Percentiles rank a stretch among this genome's conserved stretches.
These are phyloP conservation scores for Oryzias sinensis DNA, from an alignment of 2,797 vertebrate species.

Conservation along the genomic window DNA sequence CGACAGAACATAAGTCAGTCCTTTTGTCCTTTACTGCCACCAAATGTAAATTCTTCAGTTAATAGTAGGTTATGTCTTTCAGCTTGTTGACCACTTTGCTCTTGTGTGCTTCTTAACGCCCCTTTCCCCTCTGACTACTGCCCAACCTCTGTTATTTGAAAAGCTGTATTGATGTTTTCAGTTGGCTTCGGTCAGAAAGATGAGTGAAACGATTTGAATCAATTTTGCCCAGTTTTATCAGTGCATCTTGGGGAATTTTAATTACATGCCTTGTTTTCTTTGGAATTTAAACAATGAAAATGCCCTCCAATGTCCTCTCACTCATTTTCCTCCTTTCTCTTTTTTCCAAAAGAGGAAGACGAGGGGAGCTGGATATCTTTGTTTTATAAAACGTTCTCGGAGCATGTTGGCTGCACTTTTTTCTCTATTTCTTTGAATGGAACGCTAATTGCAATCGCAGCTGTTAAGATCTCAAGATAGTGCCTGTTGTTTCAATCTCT, in stretches of 20 bases:
- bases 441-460: constrained; percentile 53
- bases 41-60: constrained; percentile 31
- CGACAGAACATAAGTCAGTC: constrained; percentile 38
- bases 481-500: constrained; percentile 43
- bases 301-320: constrained; percentile 68
- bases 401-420: constrained; percentile 52
- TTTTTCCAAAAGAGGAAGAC: constrained; percentile 33
- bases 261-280: constrained; percentile 78
- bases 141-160: constrained; percentile 52
- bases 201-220: constrained; percentile 77
- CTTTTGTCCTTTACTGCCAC: constrained; percentile 30
- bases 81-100: constrained; percentile 42
- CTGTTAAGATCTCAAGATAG: constrained; percentile 42
- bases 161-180: constrained; percentile 71
- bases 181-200: constrained; percentile 59
- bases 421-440: constrained; percentile 45
- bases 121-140: background rate
- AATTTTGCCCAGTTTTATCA: constrained; percentile 74
- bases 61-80: constrained; percentile 35
- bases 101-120: constrained; percentile 29
- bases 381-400: constrained; percentile 59
- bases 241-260: constrained; percentile 76
- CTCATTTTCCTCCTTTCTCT: constrained; percentile 48
- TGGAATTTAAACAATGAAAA: constrained; percentile 67
- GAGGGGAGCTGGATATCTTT: constrained; percentile 58